Evolutionary conservation across 1,140 invertebrate species (phyloP), one percentile per base, ranked within the genome.

Genomic region (Colletes latitarsis): DNA sequence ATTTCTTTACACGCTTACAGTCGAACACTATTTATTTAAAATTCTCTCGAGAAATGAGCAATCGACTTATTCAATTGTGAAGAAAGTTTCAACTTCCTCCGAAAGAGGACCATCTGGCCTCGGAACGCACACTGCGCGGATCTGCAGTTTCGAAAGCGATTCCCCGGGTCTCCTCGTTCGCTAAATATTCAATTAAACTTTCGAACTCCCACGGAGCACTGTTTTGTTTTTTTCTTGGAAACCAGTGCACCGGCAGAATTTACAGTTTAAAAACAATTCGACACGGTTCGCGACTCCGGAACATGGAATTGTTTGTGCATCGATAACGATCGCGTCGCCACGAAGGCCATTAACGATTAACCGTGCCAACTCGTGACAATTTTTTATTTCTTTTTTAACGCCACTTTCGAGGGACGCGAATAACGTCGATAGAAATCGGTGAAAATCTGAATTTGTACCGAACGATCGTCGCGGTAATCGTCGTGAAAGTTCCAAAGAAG

Each of bases 231-330:
- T 6, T 64, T 19, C 4, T 15, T 15, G 12, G 17, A 21, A 55
- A 30, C 14, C 0, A 1, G 21, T 3, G 15, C 41, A 10, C 43
- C 30, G 3, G 6, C 9, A 10, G 43, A 19, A 39, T 66, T 19
- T 66, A 46, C 49, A 46, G 19, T 68, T 76, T 58, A 39, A 58
- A 76, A 68, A 46, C 10, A 55, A 58, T 57, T 58, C 41, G 39
- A 69, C 17, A 69, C 15, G 73, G 62, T 76, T 3, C 14, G 63
- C 57, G 52, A 57, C 9, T 67, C 9, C 30, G 49, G 43, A 41
- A 74, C 39, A 21, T 30, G 39, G n/a, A 10, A 30, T 46, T 76
- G 62, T 76, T 75, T 21, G n/a, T 43, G 60, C 17, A 67, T 57
- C 12, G 39, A 75, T 76, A 76, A 43, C 3, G 49, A 76, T 57